Evolutionary conservation across 2,888 invertebrate genomes (phyloP).

Genomic region (Nephrotoma guestfalica): DNA sequence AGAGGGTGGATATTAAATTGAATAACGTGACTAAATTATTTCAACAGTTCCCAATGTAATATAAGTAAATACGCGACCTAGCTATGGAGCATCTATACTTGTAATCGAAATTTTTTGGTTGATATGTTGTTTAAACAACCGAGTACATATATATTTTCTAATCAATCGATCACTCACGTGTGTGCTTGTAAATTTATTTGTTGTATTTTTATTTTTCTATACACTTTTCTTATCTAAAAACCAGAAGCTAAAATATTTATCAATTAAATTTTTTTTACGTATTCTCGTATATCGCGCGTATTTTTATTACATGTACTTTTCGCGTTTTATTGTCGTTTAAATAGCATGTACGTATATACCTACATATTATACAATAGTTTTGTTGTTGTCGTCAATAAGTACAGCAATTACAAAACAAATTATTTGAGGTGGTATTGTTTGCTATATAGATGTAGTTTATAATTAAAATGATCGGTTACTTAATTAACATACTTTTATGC

Average conservation of each 20-base stretch:
- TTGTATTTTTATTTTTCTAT: not conserved
- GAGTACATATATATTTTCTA: not conserved
- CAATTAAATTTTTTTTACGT: not conserved
- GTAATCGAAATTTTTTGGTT: not conserved
- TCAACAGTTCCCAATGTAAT: not conserved
- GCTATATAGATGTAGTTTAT: no score
- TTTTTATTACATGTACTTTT: not conserved
- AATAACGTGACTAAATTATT: conserved; percentile 3
- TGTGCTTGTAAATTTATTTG: not conserved
- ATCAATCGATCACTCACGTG: conserved; percentile 3
- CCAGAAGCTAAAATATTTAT: conserved; percentile 1
- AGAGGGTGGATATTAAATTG: not conserved
- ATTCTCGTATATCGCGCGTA: not conserved
- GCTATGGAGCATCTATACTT: not conserved
- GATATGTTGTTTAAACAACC: not conserved
- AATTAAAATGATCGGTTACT: no score
- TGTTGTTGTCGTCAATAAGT: no score
- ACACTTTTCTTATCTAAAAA: not conserved
- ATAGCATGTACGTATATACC: not conserved
- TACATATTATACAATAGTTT: no score
- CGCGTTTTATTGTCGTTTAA: not conserved
- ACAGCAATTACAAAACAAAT: no score
- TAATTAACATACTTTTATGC: no score
- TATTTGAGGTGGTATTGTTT: no score
- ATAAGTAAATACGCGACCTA: not conserved